phyloP scores from a whole-genome alignment of 2,888 invertebrate genomes.

The Orthosia gracilis region DNA sequence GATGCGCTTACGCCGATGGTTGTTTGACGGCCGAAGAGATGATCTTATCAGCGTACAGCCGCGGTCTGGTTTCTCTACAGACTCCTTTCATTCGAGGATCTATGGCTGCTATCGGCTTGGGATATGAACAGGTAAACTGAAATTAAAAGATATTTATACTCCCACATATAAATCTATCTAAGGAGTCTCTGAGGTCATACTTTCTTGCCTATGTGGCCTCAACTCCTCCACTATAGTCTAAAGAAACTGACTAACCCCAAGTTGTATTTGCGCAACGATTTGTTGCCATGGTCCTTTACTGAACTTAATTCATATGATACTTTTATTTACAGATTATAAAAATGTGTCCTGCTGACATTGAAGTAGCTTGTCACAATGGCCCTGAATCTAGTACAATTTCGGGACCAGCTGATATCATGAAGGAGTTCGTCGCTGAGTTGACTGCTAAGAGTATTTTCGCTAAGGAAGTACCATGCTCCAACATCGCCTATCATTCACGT shows the following conservation, averaged over 20 bases:
- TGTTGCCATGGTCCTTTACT: not conserved
- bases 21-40: conserved; percentile 96
- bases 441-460: conserved; percentile 81
- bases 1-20: conserved; percentile 98
- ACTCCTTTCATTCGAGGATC: conserved; percentile 93
- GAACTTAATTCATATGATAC: not conserved
- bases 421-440: conserved; percentile 89
- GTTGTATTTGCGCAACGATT: not conserved
- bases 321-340: conserved; percentile 71
- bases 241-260: not conserved
- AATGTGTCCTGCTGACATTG: conserved; percentile 91
- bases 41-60: conserved; percentile 95
- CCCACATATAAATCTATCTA: too few relatives aligned
- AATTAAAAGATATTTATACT: too few relatives aligned
- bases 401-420: conserved; percentile 93
- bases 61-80: conserved; percentile 94
- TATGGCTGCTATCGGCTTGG: conserved; percentile 97
- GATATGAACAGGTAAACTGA: conserved; percentile 86
- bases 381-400: conserved; percentile 95
- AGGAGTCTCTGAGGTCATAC: too few relatives aligned
- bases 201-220: too few relatives aligned
- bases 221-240: too few relatives aligned
- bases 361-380: conserved; percentile 95
- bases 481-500: conserved; percentile 97
- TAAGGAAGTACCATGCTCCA: conserved; percentile 92